These are phyloP conservation scores for Euproctis similis DNA, from an alignment of 2,888 invertebrate species.

Conservation along the genomic window DNA sequence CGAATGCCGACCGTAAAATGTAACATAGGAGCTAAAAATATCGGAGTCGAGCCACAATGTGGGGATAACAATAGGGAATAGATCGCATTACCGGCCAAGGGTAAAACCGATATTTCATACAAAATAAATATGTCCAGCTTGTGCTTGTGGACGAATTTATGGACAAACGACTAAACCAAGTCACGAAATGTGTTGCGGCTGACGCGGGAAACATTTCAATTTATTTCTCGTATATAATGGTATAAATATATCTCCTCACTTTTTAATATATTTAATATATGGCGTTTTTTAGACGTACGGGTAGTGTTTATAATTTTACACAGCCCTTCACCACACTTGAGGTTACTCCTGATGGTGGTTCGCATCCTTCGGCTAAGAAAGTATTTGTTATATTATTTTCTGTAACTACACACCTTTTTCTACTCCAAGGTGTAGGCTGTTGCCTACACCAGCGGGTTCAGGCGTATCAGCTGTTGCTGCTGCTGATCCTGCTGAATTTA, in stretches of 20 bases:
- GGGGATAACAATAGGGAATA: slow-evolving; percentile 43
- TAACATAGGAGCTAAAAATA: slow-evolving; percentile 34
- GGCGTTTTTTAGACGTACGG: too few species aligned
- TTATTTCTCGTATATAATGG: slow-evolving; percentile 7
- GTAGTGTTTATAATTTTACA: neutral
- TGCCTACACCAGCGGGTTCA: too few species aligned
- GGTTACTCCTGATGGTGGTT: too few species aligned
- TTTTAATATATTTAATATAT: too few species aligned
- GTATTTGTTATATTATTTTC: too few species aligned
- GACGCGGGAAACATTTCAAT: slow-evolving; percentile 11
- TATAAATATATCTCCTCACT: too few species aligned
- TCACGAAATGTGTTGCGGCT: slow-evolving; percentile 11
- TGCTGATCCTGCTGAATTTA: too few species aligned
- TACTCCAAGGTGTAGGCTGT: too few species aligned
- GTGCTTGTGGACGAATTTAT: slow-evolving; percentile 30
- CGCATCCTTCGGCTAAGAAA: too few species aligned
- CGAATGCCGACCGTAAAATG: slow-evolving; percentile 26
- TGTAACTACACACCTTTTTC: too few species aligned
- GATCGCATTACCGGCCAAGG: slow-evolving; percentile 35
- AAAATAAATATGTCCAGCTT: slow-evolving; percentile 35
- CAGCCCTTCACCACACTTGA: too few species aligned
- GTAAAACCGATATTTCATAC: slow-evolving; percentile 35
- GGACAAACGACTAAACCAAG: slow-evolving; percentile 29
- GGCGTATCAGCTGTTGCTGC: too few species aligned
- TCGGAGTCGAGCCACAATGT: slow-evolving; percentile 35